Evolutionary conservation across 2,797 vertebrate genomes (phyloP).

Genomic region (Clangula hyemalis): DNA sequence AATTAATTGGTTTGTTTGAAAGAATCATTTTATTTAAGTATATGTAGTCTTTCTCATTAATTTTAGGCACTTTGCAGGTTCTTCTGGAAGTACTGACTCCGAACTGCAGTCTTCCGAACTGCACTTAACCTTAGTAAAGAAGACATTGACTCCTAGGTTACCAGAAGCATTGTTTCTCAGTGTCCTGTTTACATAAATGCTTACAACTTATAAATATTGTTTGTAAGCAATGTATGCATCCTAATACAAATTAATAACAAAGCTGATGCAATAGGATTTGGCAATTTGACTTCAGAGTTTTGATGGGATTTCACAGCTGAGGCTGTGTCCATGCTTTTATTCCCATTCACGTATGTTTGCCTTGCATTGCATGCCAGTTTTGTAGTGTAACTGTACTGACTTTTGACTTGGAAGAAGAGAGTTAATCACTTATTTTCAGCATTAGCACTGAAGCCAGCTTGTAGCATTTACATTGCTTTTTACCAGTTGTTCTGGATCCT

Average conservation of each 20-base stretch:
- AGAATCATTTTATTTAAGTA: background rate
- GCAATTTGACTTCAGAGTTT: background rate
- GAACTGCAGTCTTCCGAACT: background rate
- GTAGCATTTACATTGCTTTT: background rate
- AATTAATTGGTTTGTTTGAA: background rate
- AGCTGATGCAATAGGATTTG: background rate
- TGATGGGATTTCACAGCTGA: background rate
- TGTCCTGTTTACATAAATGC: background rate
- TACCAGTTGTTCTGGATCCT: background rate
- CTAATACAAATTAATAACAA: background rate
- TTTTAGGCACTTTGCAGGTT: background rate
- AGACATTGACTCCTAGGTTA: background rate
- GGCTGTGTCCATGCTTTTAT: background rate
- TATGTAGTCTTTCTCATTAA: background rate
- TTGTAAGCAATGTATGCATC: background rate
- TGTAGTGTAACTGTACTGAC: background rate
- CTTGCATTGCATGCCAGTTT: background rate
- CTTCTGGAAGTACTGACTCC: background rate
- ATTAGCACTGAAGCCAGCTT: background rate
- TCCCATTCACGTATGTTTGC: fast-evolving
- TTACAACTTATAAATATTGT: background rate
- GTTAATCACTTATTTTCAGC: background rate
- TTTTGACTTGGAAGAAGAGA: background rate
- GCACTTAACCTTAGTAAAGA: background rate
- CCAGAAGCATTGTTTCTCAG: background rate